Conservation (phyloP, 2,888 invertebrate genomes). For the Apamea anceps region DNA sequence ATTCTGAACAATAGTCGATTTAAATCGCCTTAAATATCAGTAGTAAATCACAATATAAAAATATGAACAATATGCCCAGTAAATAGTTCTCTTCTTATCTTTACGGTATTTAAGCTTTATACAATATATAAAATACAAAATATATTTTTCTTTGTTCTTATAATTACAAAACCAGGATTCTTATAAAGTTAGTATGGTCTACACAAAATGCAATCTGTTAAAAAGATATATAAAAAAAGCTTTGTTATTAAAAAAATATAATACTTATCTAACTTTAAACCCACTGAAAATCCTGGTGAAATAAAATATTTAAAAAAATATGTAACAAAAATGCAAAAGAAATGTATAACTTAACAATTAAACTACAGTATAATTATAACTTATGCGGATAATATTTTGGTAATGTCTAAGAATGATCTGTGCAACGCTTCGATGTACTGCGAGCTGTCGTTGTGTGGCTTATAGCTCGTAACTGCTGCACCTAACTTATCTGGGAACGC, state of each 20-base stretch:
- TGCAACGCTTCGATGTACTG: constrained; percentile 93
- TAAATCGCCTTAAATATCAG: constrained; percentile 15
- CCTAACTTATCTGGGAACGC: constrained; percentile 96
- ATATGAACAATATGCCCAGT: constrained; percentile 27
- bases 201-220: constrained; percentile 16
- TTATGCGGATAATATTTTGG: constrained; percentile 82
- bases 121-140: constrained; percentile 25
- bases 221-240: constrained; percentile 8
- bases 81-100: constrained; percentile 35
- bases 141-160: constrained; percentile 8
- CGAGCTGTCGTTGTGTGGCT: constrained; percentile 92
- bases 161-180: not conserved
- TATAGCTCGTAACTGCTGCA: constrained; percentile 95
- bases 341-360: constrained; percentile 13
- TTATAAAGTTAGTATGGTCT: not conserved
- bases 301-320: constrained; percentile 12
- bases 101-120: not conserved
- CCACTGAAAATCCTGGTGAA: not conserved
- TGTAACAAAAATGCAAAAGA: constrained; percentile 40
- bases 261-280: not conserved
- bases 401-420: constrained; percentile 93
- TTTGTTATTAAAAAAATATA: constrained; percentile 12
- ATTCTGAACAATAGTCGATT: not conserved
- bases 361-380: not conserved
- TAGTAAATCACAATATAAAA: constrained; percentile 42